Conservation (phyloP, 1,140 invertebrate genomes). For the Drosophila arizonae region DNA sequence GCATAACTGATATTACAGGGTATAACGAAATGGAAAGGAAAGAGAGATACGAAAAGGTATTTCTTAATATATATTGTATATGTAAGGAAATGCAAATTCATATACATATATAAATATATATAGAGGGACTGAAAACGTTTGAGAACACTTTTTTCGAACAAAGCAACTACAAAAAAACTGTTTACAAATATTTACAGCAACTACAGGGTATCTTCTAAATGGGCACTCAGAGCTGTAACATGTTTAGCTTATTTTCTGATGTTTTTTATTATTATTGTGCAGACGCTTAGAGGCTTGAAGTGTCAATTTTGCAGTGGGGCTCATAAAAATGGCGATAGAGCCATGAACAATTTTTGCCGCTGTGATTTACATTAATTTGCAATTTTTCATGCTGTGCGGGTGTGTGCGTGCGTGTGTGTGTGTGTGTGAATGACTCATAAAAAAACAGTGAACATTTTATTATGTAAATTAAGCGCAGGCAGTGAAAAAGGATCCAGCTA, state of each 20-base stretch:
- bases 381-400: conserved; percentile 76
- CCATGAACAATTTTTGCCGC: conserved; percentile 50
- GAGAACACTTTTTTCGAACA: too few relatives aligned
- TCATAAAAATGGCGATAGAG: conserved; percentile 68
- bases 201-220: conserved; percentile 2
- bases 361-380: conserved; percentile 83
- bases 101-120: too few relatives aligned
- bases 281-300: conserved; percentile 53
- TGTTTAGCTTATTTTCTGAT: conserved; percentile 3
- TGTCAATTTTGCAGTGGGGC: conserved; percentile 63
- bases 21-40: too few relatives aligned
- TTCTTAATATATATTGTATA: too few relatives aligned
- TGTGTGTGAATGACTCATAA: conserved; percentile 63
- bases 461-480: conserved; percentile 68
- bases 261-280: conserved; percentile 16
- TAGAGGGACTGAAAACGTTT: too few relatives aligned
- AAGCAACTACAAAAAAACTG: too few relatives aligned
- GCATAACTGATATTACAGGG: neutral
- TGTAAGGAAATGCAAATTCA: too few relatives aligned
- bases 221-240: neutral
- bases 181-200: too few relatives aligned
- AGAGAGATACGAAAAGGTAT: too few relatives aligned
- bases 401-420: conserved; percentile 25
- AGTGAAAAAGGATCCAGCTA: conserved; percentile 64
- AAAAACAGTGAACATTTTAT: conserved; percentile 63